Evolutionary conservation across 35 echinoderm and acorn worm species (phyloP).

Genomic region (Apostichopus parvimensis): DNA sequence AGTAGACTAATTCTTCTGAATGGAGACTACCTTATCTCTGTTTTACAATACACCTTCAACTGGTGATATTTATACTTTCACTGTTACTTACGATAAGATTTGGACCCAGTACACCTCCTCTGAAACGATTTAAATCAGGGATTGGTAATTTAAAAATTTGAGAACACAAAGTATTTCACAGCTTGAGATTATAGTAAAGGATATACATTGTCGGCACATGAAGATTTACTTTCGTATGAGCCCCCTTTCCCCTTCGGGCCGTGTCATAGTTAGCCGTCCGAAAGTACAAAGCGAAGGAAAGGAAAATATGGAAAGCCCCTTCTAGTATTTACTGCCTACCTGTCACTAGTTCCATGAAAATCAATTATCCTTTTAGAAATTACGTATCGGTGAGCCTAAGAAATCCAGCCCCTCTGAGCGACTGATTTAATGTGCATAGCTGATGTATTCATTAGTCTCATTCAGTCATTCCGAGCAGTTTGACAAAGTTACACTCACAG

Average conservation of each 20-base stretch:
- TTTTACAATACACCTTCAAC: too few species aligned
- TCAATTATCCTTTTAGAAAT: constrained; percentile 7
- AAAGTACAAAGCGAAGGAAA: neutral
- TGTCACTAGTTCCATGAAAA: constrained; percentile 13
- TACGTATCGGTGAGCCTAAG: neutral
- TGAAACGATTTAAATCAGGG: too few species aligned
- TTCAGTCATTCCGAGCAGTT: constrained; percentile 28
- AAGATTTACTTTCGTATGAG: neutral
- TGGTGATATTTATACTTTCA: too few species aligned
- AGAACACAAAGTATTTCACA: too few species aligned
- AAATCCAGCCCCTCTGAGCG: neutral
- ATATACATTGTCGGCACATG: neutral
- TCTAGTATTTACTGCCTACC: constrained; percentile 1
- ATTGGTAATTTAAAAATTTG: too few species aligned
- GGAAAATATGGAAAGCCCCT: constrained; percentile 8
- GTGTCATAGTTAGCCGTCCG: neutral
- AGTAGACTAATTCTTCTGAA: too few species aligned
- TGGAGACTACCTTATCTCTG: too few species aligned
- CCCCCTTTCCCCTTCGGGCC: neutral
- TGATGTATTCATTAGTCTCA: constrained; percentile 37
- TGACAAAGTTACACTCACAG: constrained; percentile 10
- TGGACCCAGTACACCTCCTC: too few species aligned
- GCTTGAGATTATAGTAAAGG: too few species aligned
- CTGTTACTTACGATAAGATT: too few species aligned
- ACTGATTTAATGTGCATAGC: constrained; percentile 5